Evolutionary conservation across 1,140 invertebrate species (phyloP).

Genomic region (Centruroides sculpturatus): DNA sequence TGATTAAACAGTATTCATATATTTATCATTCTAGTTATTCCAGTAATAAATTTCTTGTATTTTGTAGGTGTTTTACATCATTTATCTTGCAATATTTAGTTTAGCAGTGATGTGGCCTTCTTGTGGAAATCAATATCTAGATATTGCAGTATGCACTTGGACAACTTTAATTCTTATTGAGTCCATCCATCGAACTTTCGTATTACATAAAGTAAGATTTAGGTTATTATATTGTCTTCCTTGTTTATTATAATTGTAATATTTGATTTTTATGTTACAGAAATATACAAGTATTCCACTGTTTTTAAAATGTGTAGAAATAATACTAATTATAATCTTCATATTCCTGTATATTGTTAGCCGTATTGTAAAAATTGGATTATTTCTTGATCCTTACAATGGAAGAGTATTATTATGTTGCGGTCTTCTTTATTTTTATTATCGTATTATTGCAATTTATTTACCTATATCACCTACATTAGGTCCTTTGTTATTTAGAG

Average conservation of each 20-base stretch:
- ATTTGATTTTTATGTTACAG: slow-evolving; percentile 5
- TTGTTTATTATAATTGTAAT: too few relatives aligned
- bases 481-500: slow-evolving; percentile 30
- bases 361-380: slow-evolving; percentile 15
- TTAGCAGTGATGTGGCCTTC: slow-evolving; percentile 29
- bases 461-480: slow-evolving; percentile 31
- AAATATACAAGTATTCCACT: slow-evolving; percentile 18
- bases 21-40: too few relatives aligned
- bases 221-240: not conserved
- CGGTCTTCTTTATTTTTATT: slow-evolving; percentile 30
- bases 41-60: too few relatives aligned
- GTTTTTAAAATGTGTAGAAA: slow-evolving; percentile 17
- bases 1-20: too few relatives aligned
- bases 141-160: slow-evolving; percentile 29
- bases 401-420: slow-evolving; percentile 19
- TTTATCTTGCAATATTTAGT: slow-evolving; percentile 29
- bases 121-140: slow-evolving; percentile 29
- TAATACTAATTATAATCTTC: slow-evolving; percentile 15
- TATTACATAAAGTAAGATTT: slow-evolving; percentile 13
- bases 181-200: slow-evolving; percentile 15
- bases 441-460: slow-evolving; percentile 28
- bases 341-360: slow-evolving; percentile 15
- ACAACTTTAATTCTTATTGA: slow-evolving; percentile 16
- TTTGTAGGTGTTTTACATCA: slow-evolving; percentile 28
- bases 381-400: slow-evolving; percentile 14